phyloP scores from a whole-genome alignment of 2,888 invertebrate genomes.

The Zele albiditarsus region DNA sequence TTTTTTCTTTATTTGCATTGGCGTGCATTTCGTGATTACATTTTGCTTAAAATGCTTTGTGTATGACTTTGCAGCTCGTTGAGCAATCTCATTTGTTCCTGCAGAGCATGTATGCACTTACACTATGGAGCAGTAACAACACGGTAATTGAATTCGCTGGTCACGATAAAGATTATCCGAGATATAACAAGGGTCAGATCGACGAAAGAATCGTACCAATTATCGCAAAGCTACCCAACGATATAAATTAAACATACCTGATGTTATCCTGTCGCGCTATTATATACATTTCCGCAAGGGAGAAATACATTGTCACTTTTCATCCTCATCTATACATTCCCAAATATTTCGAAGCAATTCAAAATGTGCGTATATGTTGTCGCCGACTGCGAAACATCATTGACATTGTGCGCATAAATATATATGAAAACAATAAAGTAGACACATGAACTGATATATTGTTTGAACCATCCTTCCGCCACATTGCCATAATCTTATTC shows the following conservation, averaged over 20 bases:
- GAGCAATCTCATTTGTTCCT: constrained; percentile 38
- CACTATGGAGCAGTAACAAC: constrained; percentile 48
- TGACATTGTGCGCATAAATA: constrained; percentile 21
- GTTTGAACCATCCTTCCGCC: not conserved
- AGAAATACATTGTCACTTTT: not conserved
- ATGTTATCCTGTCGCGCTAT: constrained; percentile 14
- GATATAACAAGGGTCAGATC: constrained; percentile 53
- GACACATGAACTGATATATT: not conserved
- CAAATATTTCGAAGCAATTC: not conserved
- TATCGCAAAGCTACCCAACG: constrained; percentile 28
- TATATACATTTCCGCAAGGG: too few species aligned
- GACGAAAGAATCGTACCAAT: constrained; percentile 47
- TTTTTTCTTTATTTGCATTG: not conserved
- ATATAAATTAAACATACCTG: constrained; percentile 12
- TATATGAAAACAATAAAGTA: constrained; percentile 28
- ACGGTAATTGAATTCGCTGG: constrained; percentile 56
- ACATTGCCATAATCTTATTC: constrained; percentile 24
- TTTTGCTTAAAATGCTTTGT: not conserved
- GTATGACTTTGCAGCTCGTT: not conserved
- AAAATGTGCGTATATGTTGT: constrained; percentile 1
- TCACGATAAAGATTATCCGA: constrained; percentile 55
- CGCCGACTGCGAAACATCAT: constrained; percentile 39
- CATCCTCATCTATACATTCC: not conserved
- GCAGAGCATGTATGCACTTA: constrained; percentile 36
- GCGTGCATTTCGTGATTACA: constrained; percentile 30